Base-by-base conservation (phyloP, 2,113 vertebrate genomes). In the Passer montanus region DNA sequence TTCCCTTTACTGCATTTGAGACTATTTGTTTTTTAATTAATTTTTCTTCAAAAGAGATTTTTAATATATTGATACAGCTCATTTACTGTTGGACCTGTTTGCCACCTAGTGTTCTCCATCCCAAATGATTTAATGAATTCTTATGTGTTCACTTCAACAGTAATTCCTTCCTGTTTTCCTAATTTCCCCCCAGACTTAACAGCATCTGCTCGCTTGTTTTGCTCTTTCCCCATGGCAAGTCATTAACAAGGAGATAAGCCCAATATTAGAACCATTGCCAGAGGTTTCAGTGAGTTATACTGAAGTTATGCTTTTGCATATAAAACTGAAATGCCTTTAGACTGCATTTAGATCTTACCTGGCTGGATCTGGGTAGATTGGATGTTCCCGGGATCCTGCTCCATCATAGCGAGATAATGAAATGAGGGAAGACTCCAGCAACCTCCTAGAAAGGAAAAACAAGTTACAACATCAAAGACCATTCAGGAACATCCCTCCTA, bases 301-400 rank as follows among this genome's bases (percentile, higher is more conserved):
- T 7, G 0, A 86, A 86, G 27, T 70, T 67, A 80, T 11, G 52
- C 56, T 66, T 78, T 55, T 70, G n/a, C 14, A 79, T 74, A 23
- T 37, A 58, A 77, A 85, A 93, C 21, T 66, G 49, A 27, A 69
- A 60, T 55, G 30, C 15, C 35, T 90, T 81, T 49, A 94, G 73
- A 90, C 72, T 96, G 90, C 92, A 92, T 84, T 97, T 90, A 73
- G 88, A 90, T 94, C 95, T 98, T 98, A 99, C 99, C 99, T 99
- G 97, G 99, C 99, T 80, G 99, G 99, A 96, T 99, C 99, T 37
- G 99, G 99, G 97, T 99, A 99, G 84, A 99, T 99, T 9, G 99
- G 99, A 96, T 99, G 99, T 95, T 99, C 99, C 97, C 99, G 98
- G 75, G 99, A 99, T 95, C 99, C 99, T 56, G 99, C 98, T 98